phyloP scores from a whole-genome alignment of 2,113 vertebrate genomes.

The Spea bombifrons region DNA sequence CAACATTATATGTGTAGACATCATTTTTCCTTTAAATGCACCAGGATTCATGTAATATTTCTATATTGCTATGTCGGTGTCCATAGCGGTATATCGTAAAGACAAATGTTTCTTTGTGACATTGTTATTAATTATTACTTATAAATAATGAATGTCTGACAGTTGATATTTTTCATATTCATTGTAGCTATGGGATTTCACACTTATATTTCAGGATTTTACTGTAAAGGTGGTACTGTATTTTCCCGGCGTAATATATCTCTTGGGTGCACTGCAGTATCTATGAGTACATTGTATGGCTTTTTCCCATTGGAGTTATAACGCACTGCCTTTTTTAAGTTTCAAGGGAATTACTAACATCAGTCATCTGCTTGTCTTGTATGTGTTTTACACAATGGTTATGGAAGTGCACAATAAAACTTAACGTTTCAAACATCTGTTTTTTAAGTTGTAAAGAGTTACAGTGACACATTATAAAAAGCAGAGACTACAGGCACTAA shows the following conservation, averaged over 20 bases:
- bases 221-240: background rate
- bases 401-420: conserved; percentile 61
- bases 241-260: conserved; percentile 20
- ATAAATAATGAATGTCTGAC: no score
- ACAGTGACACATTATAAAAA: conserved; percentile 59
- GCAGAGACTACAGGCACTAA: conserved; percentile 53
- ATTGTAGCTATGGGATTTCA: conserved; percentile 17
- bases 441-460: conserved; percentile 61
- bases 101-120: no score
- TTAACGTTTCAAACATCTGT: conserved; percentile 64
- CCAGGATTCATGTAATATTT: no score
- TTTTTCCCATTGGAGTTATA: conserved; percentile 33
- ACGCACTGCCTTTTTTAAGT: conserved; percentile 17
- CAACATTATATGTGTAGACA: no score
- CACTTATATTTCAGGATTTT: background rate
- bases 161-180: conserved; percentile 5
- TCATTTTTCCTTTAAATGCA: no score
- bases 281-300: conserved; percentile 22
- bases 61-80: no score
- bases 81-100: no score
- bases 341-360: conserved; percentile 42
- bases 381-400: conserved; percentile 52
- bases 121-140: background rate
- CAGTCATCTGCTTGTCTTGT: conserved; percentile 49
- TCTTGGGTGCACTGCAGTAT: conserved; percentile 22